Evolutionary conservation across 2,888 invertebrate genomes (phyloP), one percentile per base, ranked within the genome.

Genomic region (Meandrusa payeni): DNA sequence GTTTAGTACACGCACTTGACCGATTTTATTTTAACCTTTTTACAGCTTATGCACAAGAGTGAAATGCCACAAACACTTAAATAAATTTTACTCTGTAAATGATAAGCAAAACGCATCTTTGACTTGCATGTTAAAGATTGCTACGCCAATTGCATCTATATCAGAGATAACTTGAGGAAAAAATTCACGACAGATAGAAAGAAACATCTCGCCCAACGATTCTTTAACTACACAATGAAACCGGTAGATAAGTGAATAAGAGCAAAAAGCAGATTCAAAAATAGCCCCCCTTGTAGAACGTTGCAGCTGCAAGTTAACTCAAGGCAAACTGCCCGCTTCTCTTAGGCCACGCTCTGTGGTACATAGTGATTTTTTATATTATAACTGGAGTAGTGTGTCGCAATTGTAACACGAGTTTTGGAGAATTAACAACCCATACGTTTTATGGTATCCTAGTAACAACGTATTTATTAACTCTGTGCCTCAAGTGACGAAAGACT

Each of bases 311-410:
- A 56, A 55, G 55, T 54, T 53, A 64, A 59, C 72, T 78, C 85
- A 85, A 83, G 85, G 85, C 72, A 59, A 86, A 76, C 85, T 62
- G 57, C 76, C 70, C 60, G 73, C 71, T 69, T 75, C 74, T 61
- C 52, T 62, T 59, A 57, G 55, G 59, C 55, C 59, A 55, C 51
- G 55, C 55, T 50, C 52, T 69, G 68, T 69, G 65, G 68, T 73
- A 71, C 71, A 74, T 74, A 62, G 61, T 51, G 61, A 59, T 73
- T 72, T 71, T 65, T 69, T 66, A 24, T 36, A 24, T 36, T 7
- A 13, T 7, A 29, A 29, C 29, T 31, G 10, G 31, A 15, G 15
- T n/a, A 19, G 19, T n/a, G 11, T n/a, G n/a, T n/a, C n/a, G n/a
- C n/a, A n/a, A n/a, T n/a, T n/a, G n/a, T n/a, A n/a, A n/a, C n/a